Evolutionary conservation across 2,797 vertebrate species (phyloP).

Genomic region (Melanotaenia parkinsoni): DNA sequence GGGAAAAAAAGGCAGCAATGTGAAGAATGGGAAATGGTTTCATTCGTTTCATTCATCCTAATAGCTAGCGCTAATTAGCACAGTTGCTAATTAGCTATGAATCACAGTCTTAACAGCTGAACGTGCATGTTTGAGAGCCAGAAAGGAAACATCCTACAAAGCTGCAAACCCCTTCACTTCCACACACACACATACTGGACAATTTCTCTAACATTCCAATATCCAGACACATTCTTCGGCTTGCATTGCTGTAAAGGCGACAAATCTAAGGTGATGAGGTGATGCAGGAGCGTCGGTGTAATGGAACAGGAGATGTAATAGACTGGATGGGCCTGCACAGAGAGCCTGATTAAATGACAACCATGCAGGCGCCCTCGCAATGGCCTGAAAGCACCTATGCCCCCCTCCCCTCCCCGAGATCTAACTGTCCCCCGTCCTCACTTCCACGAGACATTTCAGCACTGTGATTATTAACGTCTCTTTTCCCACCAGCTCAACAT

Average conservation of each 20-base stretch:
- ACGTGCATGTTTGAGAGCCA: constrained; percentile 57
- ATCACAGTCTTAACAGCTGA: constrained; percentile 79
- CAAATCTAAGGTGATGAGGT: constrained; percentile 40
- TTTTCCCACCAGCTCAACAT: constrained; percentile 88
- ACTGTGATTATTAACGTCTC: constrained; percentile 33
- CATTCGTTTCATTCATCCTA: constrained; percentile 74
- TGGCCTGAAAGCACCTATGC: too few species aligned
- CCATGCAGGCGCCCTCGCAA: background rate
- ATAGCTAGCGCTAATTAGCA: constrained; percentile 79
- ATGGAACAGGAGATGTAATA: constrained; percentile 61
- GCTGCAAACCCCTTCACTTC: background rate
- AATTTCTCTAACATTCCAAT: constrained; percentile 50
- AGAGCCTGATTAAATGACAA: constrained; percentile 49
- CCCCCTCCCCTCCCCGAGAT: constrained; percentile 2
- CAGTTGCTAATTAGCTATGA: constrained; percentile 82
- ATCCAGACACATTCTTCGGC: constrained; percentile 28
- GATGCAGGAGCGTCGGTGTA: constrained; percentile 35
- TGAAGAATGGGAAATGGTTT: constrained; percentile 52
- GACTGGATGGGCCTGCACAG: constrained; percentile 34
- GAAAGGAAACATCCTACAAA: constrained; percentile 45
- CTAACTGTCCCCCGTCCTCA: too few species aligned
- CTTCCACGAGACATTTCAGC: constrained; percentile 15
- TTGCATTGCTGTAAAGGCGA: constrained; percentile 36
- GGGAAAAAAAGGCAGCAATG: constrained; percentile 26
- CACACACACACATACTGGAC: constrained; percentile 7